These are phyloP conservation scores for Polyodon spathula DNA, from an alignment of 2,113 vertebrate genomes.

Conservation along the genomic window DNA sequence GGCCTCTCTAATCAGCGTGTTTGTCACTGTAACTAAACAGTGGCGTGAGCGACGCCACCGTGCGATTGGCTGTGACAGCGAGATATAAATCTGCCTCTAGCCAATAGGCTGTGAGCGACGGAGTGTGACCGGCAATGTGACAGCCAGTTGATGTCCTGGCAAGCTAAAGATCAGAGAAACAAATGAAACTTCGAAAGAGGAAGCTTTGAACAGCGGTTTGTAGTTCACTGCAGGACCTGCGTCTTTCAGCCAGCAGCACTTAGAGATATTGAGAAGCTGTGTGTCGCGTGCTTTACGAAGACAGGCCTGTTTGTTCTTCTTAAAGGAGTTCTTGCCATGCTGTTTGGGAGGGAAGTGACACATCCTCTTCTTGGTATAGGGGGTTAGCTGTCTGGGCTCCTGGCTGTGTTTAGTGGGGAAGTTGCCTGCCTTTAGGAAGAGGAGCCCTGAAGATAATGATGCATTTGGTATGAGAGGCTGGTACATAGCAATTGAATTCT, in stretches of 20 bases:
- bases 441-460: no score
- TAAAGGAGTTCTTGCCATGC: slow-evolving; percentile 37
- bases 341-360: slow-evolving; percentile 45
- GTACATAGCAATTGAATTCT: no score
- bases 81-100: slow-evolving; percentile 68
- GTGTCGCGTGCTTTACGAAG: slow-evolving; percentile 33
- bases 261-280: slow-evolving; percentile 29
- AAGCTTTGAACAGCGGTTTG: slow-evolving; percentile 50
- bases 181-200: slow-evolving; percentile 45
- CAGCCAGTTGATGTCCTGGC: slow-evolving; percentile 51
- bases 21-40: slow-evolving; percentile 75
- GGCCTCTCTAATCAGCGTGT: slow-evolving; percentile 65
- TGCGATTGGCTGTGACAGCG: slow-evolving; percentile 70
- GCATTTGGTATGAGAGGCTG: no score
- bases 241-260: slow-evolving; percentile 6
- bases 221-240: slow-evolving; percentile 35
- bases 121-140: slow-evolving; percentile 55
- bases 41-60: slow-evolving; percentile 46
- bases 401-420: no score
- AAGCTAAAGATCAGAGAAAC: slow-evolving; percentile 57
- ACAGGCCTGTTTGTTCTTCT: slow-evolving; percentile 60
- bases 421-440: no score
- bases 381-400: no score
- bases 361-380: slow-evolving; percentile 43
- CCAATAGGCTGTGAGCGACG: slow-evolving; percentile 59